A percentile compares a stretch with the other conserved stretches of the same genome.
Evolutionary conservation across 1,140 invertebrate species (phyloP).

Genomic region (Brachionus plicatilis): DNA sequence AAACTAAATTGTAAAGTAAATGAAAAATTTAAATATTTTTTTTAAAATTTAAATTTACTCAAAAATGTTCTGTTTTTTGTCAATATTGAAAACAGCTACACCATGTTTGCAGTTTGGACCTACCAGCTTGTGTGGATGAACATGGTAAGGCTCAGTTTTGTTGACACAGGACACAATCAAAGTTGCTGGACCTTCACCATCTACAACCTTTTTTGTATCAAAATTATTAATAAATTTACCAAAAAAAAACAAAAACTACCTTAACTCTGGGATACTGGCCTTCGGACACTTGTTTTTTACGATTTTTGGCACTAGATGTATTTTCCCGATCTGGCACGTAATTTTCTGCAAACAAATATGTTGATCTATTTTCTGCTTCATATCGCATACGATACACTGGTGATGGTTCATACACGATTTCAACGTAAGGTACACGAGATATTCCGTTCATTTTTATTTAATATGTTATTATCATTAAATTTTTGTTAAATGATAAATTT

Average conservation of each 20-base stretch:
- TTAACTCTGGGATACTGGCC: not conserved
- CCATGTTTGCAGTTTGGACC: not conserved
- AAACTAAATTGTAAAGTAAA: not conserved
- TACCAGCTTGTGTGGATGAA: not conserved
- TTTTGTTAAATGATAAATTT: no score
- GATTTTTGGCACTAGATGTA: not conserved
- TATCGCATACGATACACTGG: constrained; percentile 12
- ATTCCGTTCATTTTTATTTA: not conserved
- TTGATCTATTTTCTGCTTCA: constrained; percentile 12
- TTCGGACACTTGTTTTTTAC: not conserved
- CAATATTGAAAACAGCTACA: constrained; percentile 7
- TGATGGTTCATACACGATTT: not conserved
- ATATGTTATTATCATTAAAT: no score
- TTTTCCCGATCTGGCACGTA: not conserved
- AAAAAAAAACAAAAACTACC: not conserved
- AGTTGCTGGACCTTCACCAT: not conserved
- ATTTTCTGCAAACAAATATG: not conserved
- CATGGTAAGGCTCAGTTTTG: not conserved
- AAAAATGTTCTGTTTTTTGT: not conserved
- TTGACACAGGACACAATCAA: constrained; percentile 7
- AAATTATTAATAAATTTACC: not conserved
- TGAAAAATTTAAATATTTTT: not conserved
- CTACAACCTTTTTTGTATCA: not conserved
- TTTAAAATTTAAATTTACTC: not conserved
- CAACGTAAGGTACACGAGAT: not conserved